These are phyloP conservation scores for Eolophus roseicapilla DNA, from an alignment of 2,113 vertebrate species.

Conservation along the genomic window DNA sequence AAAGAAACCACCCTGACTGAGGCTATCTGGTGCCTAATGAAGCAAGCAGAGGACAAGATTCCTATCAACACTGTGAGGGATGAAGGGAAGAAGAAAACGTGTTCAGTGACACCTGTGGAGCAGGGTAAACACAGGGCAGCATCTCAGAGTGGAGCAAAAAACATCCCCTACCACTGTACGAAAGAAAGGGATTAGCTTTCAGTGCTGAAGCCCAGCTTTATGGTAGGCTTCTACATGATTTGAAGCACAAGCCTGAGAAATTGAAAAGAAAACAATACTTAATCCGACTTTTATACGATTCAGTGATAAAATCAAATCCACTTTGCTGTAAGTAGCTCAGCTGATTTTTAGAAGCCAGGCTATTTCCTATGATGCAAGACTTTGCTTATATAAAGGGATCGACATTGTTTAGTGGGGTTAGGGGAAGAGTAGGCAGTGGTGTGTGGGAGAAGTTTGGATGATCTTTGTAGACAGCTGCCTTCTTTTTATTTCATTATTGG, in stretches of 20 bases:
- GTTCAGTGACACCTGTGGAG: not conserved
- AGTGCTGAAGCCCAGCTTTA: not conserved
- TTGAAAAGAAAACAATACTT: constrained; percentile 55
- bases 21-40: not conserved
- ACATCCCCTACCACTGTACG: not conserved
- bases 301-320: constrained; percentile 63
- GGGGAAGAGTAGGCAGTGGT: not conserved
- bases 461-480: not conserved
- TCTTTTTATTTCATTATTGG: not conserved
- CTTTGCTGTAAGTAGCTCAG: constrained; percentile 57
- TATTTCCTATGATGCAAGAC: constrained; percentile 2
- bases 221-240: not conserved
- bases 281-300: constrained; percentile 55
- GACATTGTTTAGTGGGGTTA: not conserved
- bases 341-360: constrained; percentile 21
- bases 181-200: constrained; percentile 31
- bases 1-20: not conserved
- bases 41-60: not conserved
- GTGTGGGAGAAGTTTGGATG: not conserved
- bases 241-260: constrained; percentile 48
- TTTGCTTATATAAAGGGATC: constrained; percentile 17
- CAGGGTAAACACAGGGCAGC: not conserved
- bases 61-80: fast-evolving
- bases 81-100: not conserved
- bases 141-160: not conserved